Percentiles rank a stretch among this genome's conserved stretches.
Conservation (phyloP, 2,888 invertebrate species). For the Patella pellucida region DNA sequence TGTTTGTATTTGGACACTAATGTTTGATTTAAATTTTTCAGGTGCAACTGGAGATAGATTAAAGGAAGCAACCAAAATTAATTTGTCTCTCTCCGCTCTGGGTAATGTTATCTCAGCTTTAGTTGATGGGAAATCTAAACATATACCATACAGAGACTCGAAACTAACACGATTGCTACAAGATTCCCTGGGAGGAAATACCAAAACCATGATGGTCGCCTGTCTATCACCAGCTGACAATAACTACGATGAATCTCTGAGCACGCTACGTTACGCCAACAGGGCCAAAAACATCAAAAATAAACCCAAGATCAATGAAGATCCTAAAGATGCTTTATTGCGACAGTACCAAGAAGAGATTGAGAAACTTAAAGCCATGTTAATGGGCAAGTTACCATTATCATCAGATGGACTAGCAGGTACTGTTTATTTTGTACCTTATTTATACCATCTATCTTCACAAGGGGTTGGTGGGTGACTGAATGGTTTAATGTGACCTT, state of each 20-base stretch:
- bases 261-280: conserved; percentile 85
- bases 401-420: conserved; percentile 40
- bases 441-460: no score
- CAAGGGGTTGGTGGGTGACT: no score
- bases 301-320: conserved; percentile 85
- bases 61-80: conserved; percentile 91
- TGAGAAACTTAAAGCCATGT: conserved; percentile 76
- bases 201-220: conserved; percentile 89
- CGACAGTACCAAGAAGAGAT: conserved; percentile 89
- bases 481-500: no score
- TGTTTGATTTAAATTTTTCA: conserved; percentile 26
- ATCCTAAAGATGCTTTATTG: conserved; percentile 89
- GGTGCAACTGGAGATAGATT: conserved; percentile 88
- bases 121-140: conserved; percentile 85
- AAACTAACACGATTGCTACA: conserved; percentile 76
- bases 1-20: background rate
- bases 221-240: conserved; percentile 86
- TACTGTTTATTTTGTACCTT: background rate
- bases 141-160: conserved; percentile 86
- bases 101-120: conserved; percentile 91
- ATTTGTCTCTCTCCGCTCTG: conserved; percentile 86
- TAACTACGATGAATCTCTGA: conserved; percentile 87
- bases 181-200: conserved; percentile 80
- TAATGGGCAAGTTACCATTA: conserved; percentile 66
- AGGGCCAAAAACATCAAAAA: conserved; percentile 89